Conservation (phyloP, 2,113 vertebrate species). For the Sinocyclocheilus anophthalmus region DNA sequence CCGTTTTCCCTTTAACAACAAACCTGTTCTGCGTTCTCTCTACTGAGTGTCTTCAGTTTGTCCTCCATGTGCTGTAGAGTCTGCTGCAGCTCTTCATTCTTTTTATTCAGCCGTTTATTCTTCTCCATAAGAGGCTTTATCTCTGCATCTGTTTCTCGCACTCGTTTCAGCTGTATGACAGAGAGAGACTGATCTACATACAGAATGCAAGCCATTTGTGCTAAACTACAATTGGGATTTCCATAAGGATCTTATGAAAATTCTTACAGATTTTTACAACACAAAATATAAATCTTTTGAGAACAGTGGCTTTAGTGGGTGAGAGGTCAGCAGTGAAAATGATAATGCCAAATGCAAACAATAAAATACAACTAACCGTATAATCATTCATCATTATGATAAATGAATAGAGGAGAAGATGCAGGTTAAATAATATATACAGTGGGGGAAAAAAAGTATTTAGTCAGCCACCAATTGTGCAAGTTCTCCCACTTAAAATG, state of each 20-base stretch:
- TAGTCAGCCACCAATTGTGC: too few species aligned
- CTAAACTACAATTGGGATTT: too few species aligned
- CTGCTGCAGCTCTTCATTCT: conserved; percentile 91
- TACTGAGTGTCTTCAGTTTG: conserved; percentile 89
- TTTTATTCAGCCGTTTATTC: conserved; percentile 90
- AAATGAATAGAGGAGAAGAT: too few species aligned
- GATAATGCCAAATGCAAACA: too few species aligned
- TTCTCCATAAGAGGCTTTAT: conserved; percentile 96
- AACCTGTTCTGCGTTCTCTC: conserved; percentile 93
- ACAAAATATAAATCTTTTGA: too few species aligned
- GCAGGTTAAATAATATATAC: too few species aligned
- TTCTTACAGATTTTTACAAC: background rate
- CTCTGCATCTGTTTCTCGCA: conserved; percentile 91
- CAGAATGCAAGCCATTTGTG: conserved; percentile 7
- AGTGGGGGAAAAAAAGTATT: too few species aligned
- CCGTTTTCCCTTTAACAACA: conserved; percentile 42
- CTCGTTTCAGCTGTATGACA: conserved; percentile 83
- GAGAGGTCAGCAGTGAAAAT: too few species aligned
- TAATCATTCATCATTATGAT: too few species aligned
- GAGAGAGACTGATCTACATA: background rate
- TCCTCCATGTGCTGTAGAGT: conserved; percentile 97
- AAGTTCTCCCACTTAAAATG: too few species aligned
- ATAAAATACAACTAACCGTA: too few species aligned
- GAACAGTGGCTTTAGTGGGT: too few species aligned
- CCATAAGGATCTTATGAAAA: background rate